Evolutionary conservation across 2,113 vertebrate species (phyloP), one percentile per base, ranked within the genome.

Genomic region (Tylochromis polylepis): DNA sequence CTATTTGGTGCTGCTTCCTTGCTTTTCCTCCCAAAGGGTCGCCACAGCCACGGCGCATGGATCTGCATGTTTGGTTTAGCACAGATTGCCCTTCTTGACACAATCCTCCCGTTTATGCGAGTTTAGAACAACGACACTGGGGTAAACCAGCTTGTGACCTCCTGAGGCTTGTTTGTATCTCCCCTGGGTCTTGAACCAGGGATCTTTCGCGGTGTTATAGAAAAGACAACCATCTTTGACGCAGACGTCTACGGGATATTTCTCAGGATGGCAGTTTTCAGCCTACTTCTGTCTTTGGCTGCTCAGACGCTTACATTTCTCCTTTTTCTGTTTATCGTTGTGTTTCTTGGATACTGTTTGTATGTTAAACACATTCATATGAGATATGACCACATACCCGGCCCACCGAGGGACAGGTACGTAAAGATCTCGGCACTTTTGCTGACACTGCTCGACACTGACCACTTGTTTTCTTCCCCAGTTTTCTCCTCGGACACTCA

Each of bases 401-500:
- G 93, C 1, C 93, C 93, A 10, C 92, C 92, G 20, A 91, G 43
- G 31, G 85, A 91, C 56, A 90, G 36, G 87, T 90, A 27, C 56
- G 57, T 16, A 0, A 14, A 15, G 8, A 15, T 7, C 11, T 5
- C 3, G 3, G 10, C 11, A 31, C 7, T 2, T 24, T 5, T 0
- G 0, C 10, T 49, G 3, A 24, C 31, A 1, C 6, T 16, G 22
- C 12, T 1, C 12, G 38, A 46, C 11, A 1, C 14, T 72, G 65
- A 72, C 22, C 38, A 2, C 14, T 9, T n/a, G 5, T 3, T 51
- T 36, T 53, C 55, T 41, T 24, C 4, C 7, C 11, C 49, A 96
- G 96, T 82, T 95, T 95, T 77, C 4, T 95, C 2, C 27, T 96
- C 0, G 96, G 96, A 79, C 94, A 96, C 75, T 15, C 65, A 0